These are phyloP conservation scores for Anniella stebbinsi DNA, from an alignment of 2,797 vertebrate genomes.

Conservation along the genomic window DNA sequence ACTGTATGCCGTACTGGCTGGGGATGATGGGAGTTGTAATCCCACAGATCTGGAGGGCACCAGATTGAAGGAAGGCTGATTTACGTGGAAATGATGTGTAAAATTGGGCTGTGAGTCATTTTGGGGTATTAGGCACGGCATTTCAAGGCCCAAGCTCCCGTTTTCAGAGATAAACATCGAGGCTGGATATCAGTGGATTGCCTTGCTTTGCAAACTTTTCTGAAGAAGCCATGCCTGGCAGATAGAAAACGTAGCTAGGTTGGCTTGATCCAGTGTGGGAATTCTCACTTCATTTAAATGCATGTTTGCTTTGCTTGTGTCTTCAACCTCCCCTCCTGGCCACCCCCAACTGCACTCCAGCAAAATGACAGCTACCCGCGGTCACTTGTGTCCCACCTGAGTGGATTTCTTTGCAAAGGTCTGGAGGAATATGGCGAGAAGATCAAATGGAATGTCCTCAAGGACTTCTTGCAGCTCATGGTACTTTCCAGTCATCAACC, in stretches of 20 bases:
- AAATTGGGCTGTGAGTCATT: not conserved
- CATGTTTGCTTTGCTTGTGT: not conserved
- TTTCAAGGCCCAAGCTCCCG: no score
- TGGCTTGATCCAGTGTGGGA: no score
- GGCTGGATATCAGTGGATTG: not conserved
- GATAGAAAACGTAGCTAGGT: not conserved
- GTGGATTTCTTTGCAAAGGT: not conserved
- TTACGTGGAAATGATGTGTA: no score
- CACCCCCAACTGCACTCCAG: not conserved
- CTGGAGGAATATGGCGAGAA: not conserved
- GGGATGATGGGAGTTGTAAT: no score
- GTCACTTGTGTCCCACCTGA: no score
- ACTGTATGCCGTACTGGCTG: no score
- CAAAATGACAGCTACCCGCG: not conserved
- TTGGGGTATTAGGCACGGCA: not conserved
- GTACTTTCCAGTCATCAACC: not conserved
- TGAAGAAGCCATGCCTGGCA: not conserved
- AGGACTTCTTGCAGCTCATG: not conserved
- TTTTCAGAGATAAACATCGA: not conserved
- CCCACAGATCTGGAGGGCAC: no score
- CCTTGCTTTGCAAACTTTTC: not conserved
- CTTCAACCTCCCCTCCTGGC: not conserved
- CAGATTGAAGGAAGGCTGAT: no score
- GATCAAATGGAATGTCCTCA: not conserved
- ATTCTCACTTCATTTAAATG: not conserved